These are phyloP conservation scores for Campoletis sonorensis DNA, from an alignment of 1,140 invertebrate species.

Conservation along the genomic window DNA sequence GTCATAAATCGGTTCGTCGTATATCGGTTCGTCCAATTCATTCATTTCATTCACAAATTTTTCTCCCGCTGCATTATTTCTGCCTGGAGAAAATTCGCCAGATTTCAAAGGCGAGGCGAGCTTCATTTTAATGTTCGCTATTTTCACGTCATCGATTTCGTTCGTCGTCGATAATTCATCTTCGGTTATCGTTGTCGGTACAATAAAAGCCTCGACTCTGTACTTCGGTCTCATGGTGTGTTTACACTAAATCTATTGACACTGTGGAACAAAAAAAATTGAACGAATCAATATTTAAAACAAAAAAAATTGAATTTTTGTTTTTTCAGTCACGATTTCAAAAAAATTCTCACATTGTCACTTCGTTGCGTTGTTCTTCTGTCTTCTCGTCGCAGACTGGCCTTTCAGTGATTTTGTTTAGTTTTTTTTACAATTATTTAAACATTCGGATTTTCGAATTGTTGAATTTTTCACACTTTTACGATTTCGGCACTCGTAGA, in stretches of 20 bases:
- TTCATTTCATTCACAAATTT: slow-evolving; percentile 17
- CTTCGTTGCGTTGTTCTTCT: background rate
- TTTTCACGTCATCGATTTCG: slow-evolving; percentile 51
- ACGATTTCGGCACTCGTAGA: background rate
- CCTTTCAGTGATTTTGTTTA: background rate
- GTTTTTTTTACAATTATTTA: too few relatives aligned
- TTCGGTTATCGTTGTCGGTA: slow-evolving; percentile 56
- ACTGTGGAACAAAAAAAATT: background rate
- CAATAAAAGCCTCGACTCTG: slow-evolving; percentile 69
- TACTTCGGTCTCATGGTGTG: slow-evolving; percentile 55
- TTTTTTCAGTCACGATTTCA: background rate
- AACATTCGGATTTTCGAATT: too few relatives aligned
- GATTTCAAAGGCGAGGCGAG: slow-evolving; percentile 24
- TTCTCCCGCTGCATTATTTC: background rate
- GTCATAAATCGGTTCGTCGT: slow-evolving; percentile 62
- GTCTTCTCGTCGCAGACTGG: background rate
- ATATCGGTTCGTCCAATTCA: slow-evolving; percentile 33
- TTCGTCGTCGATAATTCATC: slow-evolving; percentile 26
- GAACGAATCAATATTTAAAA: background rate
- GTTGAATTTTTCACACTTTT: too few relatives aligned
- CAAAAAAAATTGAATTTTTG: background rate
- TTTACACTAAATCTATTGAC: background rate
- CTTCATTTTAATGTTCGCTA: slow-evolving; percentile 53
- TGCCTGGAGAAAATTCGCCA: background rate
- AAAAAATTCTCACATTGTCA: background rate